Conservation (phyloP, 2,797 vertebrate species). For the Oryzias sinensis region DNA sequence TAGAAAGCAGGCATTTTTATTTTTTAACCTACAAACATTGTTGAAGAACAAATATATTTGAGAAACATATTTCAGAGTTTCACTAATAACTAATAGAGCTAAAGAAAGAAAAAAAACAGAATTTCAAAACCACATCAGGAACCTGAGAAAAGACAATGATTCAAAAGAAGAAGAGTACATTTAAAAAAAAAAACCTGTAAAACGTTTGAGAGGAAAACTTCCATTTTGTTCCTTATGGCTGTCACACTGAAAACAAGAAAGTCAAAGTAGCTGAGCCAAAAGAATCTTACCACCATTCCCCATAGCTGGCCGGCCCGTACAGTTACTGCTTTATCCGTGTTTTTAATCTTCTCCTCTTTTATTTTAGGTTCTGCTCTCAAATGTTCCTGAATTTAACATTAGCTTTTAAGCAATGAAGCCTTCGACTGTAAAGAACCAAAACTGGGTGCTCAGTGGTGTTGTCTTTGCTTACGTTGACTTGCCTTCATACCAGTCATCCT, state of each 20-base stretch:
- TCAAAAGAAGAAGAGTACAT: too few relatives aligned
- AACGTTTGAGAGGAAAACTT: background rate
- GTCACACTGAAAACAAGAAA: background rate
- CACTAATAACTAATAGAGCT: too few relatives aligned
- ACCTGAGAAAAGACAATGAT: too few relatives aligned
- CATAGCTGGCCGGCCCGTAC: slow-evolving; percentile 43
- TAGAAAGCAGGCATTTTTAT: too few relatives aligned
- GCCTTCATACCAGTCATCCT: slow-evolving; percentile 65
- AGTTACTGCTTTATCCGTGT: slow-evolving; percentile 1
- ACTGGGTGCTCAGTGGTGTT: slow-evolving; percentile 1
- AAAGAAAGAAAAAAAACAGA: too few relatives aligned
- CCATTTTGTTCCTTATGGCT: background rate
- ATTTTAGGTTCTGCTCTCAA: slow-evolving; percentile 1
- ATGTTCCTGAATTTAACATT: slow-evolving; percentile 1
- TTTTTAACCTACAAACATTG: too few relatives aligned
- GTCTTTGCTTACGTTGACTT: slow-evolving; percentile 23
- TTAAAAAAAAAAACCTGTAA: too few relatives aligned
- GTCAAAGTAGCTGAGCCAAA: slow-evolving; percentile 13
- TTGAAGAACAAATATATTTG: too few relatives aligned
- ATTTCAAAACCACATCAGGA: too few relatives aligned
- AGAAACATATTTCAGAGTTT: too few relatives aligned
- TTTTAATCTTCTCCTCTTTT: slow-evolving; percentile 9
- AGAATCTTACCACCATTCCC: slow-evolving; percentile 64
- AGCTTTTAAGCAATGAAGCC: slow-evolving; percentile 7
- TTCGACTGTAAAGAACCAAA: slow-evolving; percentile 12